Base-by-base conservation (phyloP, 1,140 invertebrate species). In the Thaumetopoea pityocampa region DNA sequence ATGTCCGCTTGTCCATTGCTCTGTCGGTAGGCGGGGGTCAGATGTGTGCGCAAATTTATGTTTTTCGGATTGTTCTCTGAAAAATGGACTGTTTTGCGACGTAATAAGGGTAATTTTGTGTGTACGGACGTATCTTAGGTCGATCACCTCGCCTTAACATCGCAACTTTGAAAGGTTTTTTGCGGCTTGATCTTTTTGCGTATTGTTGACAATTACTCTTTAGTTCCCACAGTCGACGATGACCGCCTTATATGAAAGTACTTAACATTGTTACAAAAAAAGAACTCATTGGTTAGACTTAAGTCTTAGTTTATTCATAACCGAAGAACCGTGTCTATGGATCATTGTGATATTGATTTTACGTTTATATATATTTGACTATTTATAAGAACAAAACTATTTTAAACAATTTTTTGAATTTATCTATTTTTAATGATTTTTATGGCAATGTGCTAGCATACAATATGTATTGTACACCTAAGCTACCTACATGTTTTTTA, bases 11-110 rank as follows among this genome's bases (percentile, higher is more conserved):
- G 71, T 70, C 64, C 70, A 63, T 59, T 56, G 46, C 52, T 48
- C 47, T 50, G 59, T 51, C 53, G 59, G 72, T 73, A 79, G 78
- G 78, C 74, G 74, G 76, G 70, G 78, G 74, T 74, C 72, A 71
- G 51, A 63, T 68, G 50, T 45, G 40, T 51, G 22, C 35, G 52
- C 49, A 51, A 56, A 59, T 56, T 59, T 56, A 61, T 51, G 37
- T 47, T 49, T 53, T 56, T 51, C 52, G 26, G 34, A 35, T 20
- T 17, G 32, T 41, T 49, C 51, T 35, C 38, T 32, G 40, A 35
- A 72, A 67, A 63, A 61, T 66, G 43, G 37, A 47, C 64, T 53
- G 54, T 74, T 58, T 54, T 46, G n/a, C 5, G 8, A 42, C 9
- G 65, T 28, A 38, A 47, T 63, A 70, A 59, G 52, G 42, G 53